Conservation (phyloP, 2,888 invertebrate genomes). For the Drosophila melanocephala region DNA sequence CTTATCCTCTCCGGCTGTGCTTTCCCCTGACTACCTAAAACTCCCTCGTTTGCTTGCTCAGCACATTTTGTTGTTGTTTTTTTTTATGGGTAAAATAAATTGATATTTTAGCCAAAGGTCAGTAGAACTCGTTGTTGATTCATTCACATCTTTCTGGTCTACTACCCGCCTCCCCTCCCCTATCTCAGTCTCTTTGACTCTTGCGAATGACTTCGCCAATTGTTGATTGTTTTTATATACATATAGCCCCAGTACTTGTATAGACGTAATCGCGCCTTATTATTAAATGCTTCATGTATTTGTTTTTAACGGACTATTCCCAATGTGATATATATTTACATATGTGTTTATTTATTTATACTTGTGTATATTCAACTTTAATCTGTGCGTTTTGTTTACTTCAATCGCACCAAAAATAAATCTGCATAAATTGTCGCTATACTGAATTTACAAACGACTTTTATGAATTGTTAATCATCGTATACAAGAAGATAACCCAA, state of each 20-base stretch:
- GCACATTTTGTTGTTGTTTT: slow-evolving; percentile 7
- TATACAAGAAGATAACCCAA: not conserved
- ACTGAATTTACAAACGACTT: slow-evolving; percentile 2
- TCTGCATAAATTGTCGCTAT: slow-evolving; percentile 19
- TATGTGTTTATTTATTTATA: not conserved
- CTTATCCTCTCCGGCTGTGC: not conserved
- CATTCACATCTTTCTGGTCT: slow-evolving; percentile 49
- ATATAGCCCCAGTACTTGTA: slow-evolving; percentile 57
- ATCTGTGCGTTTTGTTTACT: slow-evolving; percentile 20
- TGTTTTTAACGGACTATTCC: slow-evolving; percentile 55
- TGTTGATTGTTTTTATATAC: slow-evolving; percentile 26
- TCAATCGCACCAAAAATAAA: not conserved
- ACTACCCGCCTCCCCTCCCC: not conserved
- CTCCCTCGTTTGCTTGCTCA: slow-evolving; percentile 13
- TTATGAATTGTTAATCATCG: slow-evolving; percentile 10
- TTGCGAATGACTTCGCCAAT: slow-evolving; percentile 1
- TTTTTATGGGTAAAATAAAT: slow-evolving; percentile 46
- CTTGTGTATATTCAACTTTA: not conserved
- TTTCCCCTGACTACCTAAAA: slow-evolving; percentile 6
- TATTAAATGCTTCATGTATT: slow-evolving; percentile 41
- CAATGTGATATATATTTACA: slow-evolving; percentile 27
- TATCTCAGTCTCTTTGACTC: not conserved
- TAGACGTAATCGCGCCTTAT: slow-evolving; percentile 56
- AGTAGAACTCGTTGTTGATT: slow-evolving; percentile 58
- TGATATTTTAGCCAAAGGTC: slow-evolving; percentile 59